Conservation (phyloP, 2,113 vertebrate genomes). For the Rhizomys pruinosus region DNA sequence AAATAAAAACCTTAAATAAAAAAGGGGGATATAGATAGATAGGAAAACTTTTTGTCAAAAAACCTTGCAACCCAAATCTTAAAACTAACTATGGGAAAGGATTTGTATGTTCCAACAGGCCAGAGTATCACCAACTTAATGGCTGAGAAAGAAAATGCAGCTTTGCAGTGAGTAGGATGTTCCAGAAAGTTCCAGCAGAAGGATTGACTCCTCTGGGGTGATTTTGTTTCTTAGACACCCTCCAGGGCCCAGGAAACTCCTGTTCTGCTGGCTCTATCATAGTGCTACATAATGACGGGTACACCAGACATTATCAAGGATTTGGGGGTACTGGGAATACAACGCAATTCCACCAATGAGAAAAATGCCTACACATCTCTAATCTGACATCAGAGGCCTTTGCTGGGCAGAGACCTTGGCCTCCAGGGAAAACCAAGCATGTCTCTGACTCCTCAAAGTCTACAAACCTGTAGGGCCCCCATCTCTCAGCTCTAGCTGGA, state of each 20-base stretch:
- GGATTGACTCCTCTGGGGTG: no score
- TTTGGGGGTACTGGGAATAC: no score
- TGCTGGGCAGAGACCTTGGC: neutral
- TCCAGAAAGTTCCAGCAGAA: no score
- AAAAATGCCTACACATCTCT: fast-evolving
- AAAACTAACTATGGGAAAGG: no score
- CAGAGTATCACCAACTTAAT: no score
- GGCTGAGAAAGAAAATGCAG: no score
- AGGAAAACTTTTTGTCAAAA: no score
- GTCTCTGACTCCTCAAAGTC: neutral
- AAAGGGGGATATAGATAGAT: no score
- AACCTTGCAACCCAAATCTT: no score
- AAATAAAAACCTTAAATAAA: no score
- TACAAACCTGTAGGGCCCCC: neutral
- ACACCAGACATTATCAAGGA: neutral
- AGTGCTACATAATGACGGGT: neutral
- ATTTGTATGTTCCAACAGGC: no score
- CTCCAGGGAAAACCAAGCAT: neutral
- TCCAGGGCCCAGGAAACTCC: neutral
- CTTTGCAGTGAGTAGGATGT: no score
- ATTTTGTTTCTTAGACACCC: neutral
- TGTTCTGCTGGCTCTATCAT: neutral
- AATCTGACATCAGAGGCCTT: neutral
- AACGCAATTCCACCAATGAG: neutral
- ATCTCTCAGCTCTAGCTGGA: neutral